Evolutionary conservation across 1,140 invertebrate species (phyloP).

Genomic region (Ceratina australensis): DNA sequence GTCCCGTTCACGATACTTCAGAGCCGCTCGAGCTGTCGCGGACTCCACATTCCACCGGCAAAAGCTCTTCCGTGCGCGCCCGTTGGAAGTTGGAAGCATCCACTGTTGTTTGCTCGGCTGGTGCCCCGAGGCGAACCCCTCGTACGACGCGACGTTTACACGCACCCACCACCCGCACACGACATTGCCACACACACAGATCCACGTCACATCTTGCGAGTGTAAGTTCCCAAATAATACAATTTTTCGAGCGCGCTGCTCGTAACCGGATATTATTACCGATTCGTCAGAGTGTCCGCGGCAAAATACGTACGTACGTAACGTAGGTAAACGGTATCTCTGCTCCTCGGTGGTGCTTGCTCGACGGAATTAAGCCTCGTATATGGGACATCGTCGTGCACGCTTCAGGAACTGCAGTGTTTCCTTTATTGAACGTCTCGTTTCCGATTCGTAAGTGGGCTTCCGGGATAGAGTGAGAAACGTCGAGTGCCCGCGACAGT

Average conservation of each 20-base stretch:
- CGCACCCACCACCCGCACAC: conserved; percentile 10
- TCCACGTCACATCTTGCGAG: conserved; percentile 56
- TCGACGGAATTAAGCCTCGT: too few species aligned
- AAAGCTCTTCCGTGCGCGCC: conserved; percentile 69
- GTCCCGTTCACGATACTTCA: conserved; percentile 68
- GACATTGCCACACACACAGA: conserved; percentile 24
- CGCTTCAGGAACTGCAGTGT: too few species aligned
- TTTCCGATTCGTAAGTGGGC: too few species aligned
- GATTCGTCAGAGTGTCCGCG: too few species aligned
- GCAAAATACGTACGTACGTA: too few species aligned
- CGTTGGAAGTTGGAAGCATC: conserved; percentile 36
- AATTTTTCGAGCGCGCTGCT: conserved; percentile 8
- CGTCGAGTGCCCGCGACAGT: too few species aligned
- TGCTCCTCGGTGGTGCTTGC: too few species aligned
- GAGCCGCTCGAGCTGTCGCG: conserved; percentile 80
- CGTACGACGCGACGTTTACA: conserved; percentile 32
- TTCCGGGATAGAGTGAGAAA: too few species aligned
- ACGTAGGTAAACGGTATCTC: too few species aligned
- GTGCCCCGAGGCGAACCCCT: conserved; percentile 54
- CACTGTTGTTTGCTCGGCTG: conserved; percentile 50
- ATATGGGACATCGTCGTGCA: too few species aligned
- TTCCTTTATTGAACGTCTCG: too few species aligned
- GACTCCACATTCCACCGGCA: conserved; percentile 81
- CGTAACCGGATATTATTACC: too few species aligned
- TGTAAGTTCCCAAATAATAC: conserved; percentile 63